Evolutionary conservation across 1,140 invertebrate species (phyloP).

Genomic region (Rhagoletis zephyria): DNA sequence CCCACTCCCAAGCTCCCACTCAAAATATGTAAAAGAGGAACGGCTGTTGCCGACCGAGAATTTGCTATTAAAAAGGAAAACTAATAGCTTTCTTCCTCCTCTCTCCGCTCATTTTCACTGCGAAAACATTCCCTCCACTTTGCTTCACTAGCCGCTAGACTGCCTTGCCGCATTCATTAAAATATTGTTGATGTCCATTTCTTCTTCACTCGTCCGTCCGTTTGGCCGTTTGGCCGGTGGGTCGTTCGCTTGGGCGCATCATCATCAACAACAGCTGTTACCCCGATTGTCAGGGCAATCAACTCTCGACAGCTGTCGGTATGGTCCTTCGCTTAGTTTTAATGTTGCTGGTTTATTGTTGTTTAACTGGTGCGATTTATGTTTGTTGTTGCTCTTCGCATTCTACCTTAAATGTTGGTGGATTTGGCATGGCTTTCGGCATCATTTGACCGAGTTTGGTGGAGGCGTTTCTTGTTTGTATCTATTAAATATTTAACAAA

Average conservation of each 20-base stretch:
- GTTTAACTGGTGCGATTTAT: background rate
- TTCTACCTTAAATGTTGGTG: too few species aligned
- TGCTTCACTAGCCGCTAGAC: background rate
- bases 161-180: constrained; percentile 9
- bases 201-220: background rate
- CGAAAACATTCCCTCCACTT: background rate
- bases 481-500: too few species aligned
- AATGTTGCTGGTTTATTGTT: background rate
- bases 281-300: constrained; percentile 27
- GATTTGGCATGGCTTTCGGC: too few species aligned
- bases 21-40: too few species aligned
- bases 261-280: constrained; percentile 35
- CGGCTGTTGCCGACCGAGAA: background rate
- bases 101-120: background rate
- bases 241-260: background rate
- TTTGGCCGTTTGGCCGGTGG: too few species aligned
- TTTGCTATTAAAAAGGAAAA: constrained; percentile 1
- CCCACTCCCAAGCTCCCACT: background rate
- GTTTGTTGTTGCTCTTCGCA: background rate
- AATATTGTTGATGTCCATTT: constrained; percentile 34
- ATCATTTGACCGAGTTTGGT: too few species aligned
- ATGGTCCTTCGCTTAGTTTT: background rate
- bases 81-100: background rate
- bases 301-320: background rate
- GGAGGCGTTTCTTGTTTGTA: too few species aligned